Percentiles rank a stretch among this genome's conserved stretches.
phyloP scores from a whole-genome alignment of 2,888 invertebrate species.

The Aphidoletes aphidimyza region DNA sequence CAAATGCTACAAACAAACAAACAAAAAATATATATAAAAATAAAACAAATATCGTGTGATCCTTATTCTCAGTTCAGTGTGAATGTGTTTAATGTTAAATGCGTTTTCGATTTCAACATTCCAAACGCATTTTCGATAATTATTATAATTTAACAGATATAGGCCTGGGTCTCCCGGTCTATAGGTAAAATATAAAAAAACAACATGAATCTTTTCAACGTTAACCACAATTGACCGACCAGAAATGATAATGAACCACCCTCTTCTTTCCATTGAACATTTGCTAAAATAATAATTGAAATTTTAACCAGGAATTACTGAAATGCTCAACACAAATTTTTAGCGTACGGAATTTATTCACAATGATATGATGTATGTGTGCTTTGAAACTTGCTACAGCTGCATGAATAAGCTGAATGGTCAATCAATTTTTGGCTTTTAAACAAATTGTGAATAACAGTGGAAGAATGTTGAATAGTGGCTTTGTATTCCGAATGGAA shows the following conservation, averaged over 20 bases:
- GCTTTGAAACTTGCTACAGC: neutral
- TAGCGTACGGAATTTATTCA: neutral
- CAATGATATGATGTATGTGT: neutral
- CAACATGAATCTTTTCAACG: neutral
- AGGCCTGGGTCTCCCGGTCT: too few relatives aligned
- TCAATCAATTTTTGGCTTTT: too few relatives aligned
- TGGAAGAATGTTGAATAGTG: too few relatives aligned
- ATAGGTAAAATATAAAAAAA: too few relatives aligned
- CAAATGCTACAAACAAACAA: neutral
- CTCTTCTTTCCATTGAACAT: neutral
- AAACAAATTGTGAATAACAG: too few relatives aligned
- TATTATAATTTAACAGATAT: neutral
- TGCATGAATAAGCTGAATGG: too few relatives aligned
- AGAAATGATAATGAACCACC: neutral
- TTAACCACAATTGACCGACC: neutral
- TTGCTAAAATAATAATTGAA: neutral
- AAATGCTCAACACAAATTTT: neutral
- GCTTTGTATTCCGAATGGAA: too few relatives aligned
- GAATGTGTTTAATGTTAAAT: neutral
- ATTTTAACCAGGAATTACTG: slow-evolving; percentile 35
- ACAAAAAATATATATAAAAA: neutral
- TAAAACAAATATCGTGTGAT: slow-evolving; percentile 5
- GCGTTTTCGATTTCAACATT: neutral
- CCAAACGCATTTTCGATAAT: neutral
- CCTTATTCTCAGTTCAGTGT: neutral